Evolutionary conservation across 2,113 vertebrate species (phyloP).

Genomic region (Aspiorhynchus laticeps): DNA sequence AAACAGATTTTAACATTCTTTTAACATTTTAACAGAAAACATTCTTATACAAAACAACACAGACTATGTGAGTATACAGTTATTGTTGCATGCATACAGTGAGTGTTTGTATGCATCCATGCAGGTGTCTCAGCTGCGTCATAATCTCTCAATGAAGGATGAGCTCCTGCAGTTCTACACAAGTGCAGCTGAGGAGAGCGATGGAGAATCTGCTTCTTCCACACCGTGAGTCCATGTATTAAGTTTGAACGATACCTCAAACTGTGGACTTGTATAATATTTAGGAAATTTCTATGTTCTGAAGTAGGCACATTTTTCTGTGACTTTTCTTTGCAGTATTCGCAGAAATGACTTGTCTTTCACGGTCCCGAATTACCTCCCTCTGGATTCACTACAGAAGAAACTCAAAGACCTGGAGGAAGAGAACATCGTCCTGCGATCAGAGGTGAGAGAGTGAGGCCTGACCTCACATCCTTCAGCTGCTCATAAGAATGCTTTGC

Average conservation of each 20-base stretch:
- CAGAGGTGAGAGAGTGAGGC: conserved; percentile 77
- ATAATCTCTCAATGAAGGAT: conserved; percentile 97
- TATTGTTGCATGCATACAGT: background rate
- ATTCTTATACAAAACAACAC: background rate
- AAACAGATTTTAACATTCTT: too few relatives aligned
- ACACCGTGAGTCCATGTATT: conserved; percentile 84
- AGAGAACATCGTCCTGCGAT: conserved; percentile 92
- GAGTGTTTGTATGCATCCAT: conserved; percentile 12
- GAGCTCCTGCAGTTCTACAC: conserved; percentile 97
- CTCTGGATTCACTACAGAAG: conserved; percentile 94
- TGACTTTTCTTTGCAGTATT: conserved; percentile 71
- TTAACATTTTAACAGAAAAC: background rate
- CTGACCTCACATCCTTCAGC: background rate
- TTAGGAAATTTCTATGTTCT: background rate
- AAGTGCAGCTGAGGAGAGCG: conserved; percentile 91
- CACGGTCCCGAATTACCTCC: conserved; percentile 87
- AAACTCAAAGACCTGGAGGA: conserved; percentile 97
- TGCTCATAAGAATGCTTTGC: background rate
- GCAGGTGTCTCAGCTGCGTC: conserved; percentile 94
- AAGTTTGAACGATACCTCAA: background rate
- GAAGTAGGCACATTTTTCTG: background rate
- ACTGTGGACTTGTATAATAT: background rate
- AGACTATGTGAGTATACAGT: background rate
- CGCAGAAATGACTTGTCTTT: conserved; percentile 85
- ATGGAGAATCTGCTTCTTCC: conserved; percentile 86